These are phyloP conservation scores for Torymus tubicola DNA, from an alignment of 2,888 invertebrate genomes.

Conservation along the genomic window DNA sequence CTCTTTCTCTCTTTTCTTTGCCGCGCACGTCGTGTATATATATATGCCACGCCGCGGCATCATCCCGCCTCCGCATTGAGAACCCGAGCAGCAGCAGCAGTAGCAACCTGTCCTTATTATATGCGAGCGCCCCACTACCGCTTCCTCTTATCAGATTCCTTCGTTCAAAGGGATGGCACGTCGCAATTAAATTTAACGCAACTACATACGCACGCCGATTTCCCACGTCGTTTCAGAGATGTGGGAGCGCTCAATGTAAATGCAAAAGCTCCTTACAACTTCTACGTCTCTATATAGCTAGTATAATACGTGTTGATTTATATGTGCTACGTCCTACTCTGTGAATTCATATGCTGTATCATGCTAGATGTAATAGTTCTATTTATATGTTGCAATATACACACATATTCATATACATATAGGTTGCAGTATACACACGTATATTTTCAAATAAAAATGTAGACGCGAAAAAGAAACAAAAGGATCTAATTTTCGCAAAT, in stretches of 20 bases:
- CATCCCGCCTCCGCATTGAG: conserved; percentile 6
- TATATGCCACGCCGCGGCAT: not conserved
- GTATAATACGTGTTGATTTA: too few species aligned
- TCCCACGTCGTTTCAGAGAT: conserved; percentile 32
- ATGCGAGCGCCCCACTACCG: not conserved
- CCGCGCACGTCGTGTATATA: not conserved
- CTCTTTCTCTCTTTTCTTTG: conserved; percentile 30
- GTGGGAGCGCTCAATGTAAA: not conserved
- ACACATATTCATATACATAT: too few species aligned
- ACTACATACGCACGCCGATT: not conserved
- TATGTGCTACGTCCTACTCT: too few species aligned
- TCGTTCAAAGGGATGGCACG: conserved; percentile 12
- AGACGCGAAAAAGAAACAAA: too few species aligned
- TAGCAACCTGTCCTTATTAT: conserved; percentile 11
- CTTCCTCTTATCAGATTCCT: conserved; percentile 45
- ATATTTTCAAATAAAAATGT: too few species aligned
- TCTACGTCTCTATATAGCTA: too few species aligned
- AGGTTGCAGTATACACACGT: too few species aligned
- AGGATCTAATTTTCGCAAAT: too few species aligned
- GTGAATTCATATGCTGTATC: too few species aligned
- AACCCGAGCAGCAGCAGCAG: not conserved
- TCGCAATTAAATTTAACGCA: conserved; percentile 40
- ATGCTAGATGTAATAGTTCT: too few species aligned
- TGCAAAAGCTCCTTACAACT: not conserved
- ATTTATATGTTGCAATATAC: too few species aligned